These are phyloP conservation scores for Colinus virginianus DNA, from an alignment of 2,113 vertebrate species.

Conservation along the genomic window DNA sequence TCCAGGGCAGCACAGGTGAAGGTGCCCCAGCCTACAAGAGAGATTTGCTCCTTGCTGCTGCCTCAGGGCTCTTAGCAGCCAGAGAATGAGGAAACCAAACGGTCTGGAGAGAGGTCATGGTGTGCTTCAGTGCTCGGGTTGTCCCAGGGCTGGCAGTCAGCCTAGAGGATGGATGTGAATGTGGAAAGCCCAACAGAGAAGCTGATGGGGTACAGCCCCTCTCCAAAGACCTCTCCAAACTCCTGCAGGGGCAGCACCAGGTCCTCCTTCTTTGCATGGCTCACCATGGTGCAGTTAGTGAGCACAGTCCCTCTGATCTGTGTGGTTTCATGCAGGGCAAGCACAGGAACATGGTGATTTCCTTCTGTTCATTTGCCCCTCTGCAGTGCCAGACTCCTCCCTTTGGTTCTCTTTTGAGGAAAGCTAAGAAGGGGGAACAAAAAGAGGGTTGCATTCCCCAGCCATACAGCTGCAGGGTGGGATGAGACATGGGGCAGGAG, in stretches of 20 bases:
- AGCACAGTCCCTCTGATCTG: neutral
- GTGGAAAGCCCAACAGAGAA: neutral
- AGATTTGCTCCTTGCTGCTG: neutral
- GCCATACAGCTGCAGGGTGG: neutral
- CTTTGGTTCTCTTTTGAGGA: neutral
- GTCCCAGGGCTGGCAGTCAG: neutral
- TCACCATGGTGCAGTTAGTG: fast-evolving
- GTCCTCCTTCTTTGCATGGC: neutral
- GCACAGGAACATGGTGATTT: fast-evolving
- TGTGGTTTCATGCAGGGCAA: fast-evolving
- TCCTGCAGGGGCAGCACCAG: neutral
- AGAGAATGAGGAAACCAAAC: neutral
- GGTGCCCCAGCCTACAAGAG: neutral
- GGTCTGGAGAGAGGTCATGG: neutral
- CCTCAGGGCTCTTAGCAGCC: neutral
- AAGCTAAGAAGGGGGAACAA: neutral
- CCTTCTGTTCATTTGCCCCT: neutral
- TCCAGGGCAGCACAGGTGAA: neutral
- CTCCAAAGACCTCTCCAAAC: neutral
- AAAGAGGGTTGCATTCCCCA: neutral
- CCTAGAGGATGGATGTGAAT: neutral
- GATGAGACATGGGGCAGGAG: neutral
- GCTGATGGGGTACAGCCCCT: neutral
- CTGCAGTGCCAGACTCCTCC: neutral
- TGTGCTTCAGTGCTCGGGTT: neutral